These are phyloP conservation scores for Anguilla megastoma DNA, from an alignment of 2,797 vertebrate genomes.

Conservation along the genomic window DNA sequence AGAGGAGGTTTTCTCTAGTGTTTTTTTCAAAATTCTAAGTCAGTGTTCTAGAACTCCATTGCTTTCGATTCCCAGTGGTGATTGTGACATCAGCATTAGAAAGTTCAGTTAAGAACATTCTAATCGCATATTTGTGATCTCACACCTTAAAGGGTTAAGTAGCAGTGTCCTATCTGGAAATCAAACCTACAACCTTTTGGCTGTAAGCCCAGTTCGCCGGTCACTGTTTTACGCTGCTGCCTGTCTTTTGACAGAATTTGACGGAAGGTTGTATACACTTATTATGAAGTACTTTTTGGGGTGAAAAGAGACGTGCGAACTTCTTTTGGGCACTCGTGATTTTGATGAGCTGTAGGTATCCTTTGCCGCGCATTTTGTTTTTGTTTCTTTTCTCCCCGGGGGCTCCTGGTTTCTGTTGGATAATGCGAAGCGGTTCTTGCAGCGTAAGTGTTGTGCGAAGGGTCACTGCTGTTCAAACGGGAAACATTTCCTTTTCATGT, in stretches of 20 bases:
- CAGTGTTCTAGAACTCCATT: too few species aligned
- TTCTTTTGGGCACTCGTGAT: neutral
- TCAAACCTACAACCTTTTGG: neutral
- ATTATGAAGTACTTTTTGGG: neutral
- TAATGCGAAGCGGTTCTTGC: neutral
- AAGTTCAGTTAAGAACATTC: too few species aligned
- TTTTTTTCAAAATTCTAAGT: too few species aligned
- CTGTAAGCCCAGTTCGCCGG: neutral
- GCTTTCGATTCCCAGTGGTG: too few species aligned
- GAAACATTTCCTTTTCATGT: neutral
- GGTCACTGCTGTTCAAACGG: neutral
- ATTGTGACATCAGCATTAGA: too few species aligned
- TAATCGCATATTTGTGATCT: too few species aligned
- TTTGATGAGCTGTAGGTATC: neutral
- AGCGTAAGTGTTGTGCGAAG: neutral
- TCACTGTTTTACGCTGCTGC: neutral
- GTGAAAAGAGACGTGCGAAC: neutral
- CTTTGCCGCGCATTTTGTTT: neutral
- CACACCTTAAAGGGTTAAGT: neutral
- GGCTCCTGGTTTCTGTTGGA: conserved; percentile 4
- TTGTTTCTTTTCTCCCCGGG: neutral
- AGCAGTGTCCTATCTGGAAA: neutral
- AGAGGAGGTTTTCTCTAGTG: too few species aligned
- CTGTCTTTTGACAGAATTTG: neutral
- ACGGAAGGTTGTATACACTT: neutral